Evolutionary conservation across 2,797 vertebrate species (phyloP).

Genomic region (Serranus cabrilla): DNA sequence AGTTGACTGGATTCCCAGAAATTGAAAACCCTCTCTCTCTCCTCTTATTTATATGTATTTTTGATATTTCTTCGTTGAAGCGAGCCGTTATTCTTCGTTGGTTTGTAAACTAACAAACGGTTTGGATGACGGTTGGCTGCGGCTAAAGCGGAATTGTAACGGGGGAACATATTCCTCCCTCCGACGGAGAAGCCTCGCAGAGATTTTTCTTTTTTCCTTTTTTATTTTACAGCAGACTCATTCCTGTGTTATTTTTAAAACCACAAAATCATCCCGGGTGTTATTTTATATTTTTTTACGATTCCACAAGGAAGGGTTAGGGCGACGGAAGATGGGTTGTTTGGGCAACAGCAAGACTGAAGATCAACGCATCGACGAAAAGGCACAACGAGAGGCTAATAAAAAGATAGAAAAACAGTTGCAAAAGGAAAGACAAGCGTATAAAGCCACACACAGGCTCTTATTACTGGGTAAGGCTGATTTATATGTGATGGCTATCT

Average conservation of each 20-base stretch:
- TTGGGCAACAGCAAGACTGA: constrained; percentile 98
- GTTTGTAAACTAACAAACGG: constrained; percentile 66
- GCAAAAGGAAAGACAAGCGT: constrained; percentile 96
- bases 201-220: constrained; percentile 65
- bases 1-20: constrained; percentile 88
- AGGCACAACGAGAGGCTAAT: constrained; percentile 97
- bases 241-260: constrained; percentile 55
- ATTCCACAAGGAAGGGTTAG: constrained; percentile 80
- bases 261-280: constrained; percentile 48
- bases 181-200: constrained; percentile 81
- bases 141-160: constrained; percentile 85
- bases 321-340: constrained; percentile 94
- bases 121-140: constrained; percentile 82
- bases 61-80: constrained; percentile 47
- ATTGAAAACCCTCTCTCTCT: constrained; percentile 75
- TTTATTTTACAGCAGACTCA: constrained; percentile 51
- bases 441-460: constrained; percentile 97
- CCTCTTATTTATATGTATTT: constrained; percentile 66
- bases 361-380: constrained; percentile 98
- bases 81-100: constrained; percentile 61
- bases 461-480: constrained; percentile 93
- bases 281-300: constrained; percentile 62
- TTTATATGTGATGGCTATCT: constrained; percentile 44
- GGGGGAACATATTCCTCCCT: constrained; percentile 83
- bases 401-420: constrained; percentile 98